Evolutionary conservation across 2,797 vertebrate species (phyloP).

Genomic region (Cercopithecus petaurista): DNA sequence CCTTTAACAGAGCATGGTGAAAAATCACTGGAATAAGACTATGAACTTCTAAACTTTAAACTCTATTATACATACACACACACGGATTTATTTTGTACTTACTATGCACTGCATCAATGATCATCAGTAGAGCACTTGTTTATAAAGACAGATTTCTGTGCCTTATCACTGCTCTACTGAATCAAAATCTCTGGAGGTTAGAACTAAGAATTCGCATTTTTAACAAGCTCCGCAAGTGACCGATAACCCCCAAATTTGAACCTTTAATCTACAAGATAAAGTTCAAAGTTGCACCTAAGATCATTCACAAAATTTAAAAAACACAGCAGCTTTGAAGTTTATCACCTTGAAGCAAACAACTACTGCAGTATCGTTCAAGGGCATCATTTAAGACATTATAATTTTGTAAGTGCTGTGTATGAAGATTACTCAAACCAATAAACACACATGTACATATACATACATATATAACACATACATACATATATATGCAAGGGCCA

Average conservation of each 20-base stretch:
- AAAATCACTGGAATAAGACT: not conserved
- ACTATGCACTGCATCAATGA: not conserved
- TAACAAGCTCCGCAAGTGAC: constrained; percentile 15
- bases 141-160: not conserved
- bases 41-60: not conserved
- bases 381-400: not conserved
- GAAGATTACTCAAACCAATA: constrained; percentile 22
- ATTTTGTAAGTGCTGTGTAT: not conserved
- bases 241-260: not conserved
- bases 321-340: not conserved
- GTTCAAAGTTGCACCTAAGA: not conserved
- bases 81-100: not conserved
- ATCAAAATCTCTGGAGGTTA: not conserved
- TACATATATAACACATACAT: not conserved
- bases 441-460: not conserved
- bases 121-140: not conserved
- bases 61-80: not conserved
- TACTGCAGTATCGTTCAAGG: not conserved
- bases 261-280: not conserved
- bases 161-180: not conserved
- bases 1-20: not conserved
- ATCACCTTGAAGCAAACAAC: constrained; percentile 6
- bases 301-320: not conserved
- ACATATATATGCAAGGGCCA: not conserved
- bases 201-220: not conserved